phyloP scores from a whole-genome alignment of 1,140 invertebrate genomes.

The Anastatus disparis region DNA sequence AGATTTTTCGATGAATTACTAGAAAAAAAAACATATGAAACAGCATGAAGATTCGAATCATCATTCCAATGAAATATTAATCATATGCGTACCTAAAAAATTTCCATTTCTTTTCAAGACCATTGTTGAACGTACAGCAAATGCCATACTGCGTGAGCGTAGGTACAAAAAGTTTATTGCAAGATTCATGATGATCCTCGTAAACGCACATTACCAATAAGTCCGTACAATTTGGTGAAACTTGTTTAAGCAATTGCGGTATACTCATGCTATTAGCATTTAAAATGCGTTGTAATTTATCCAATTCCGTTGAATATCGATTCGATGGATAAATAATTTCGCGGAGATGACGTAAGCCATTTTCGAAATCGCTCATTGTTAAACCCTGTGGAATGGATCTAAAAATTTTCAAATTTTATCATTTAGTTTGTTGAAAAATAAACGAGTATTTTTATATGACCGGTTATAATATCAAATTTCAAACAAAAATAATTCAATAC shows the following conservation, averaged over 20 bases:
- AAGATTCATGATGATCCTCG: conserved; percentile 31
- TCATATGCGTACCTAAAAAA: background rate
- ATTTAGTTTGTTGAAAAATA: too few species aligned
- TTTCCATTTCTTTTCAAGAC: background rate
- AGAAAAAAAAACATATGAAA: too few species aligned
- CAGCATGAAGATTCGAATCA: too few species aligned
- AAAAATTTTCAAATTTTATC: background rate
- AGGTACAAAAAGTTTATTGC: conserved; percentile 27
- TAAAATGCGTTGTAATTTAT: conserved; percentile 41
- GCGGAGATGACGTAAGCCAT: conserved; percentile 37
- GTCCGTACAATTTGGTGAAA: conserved; percentile 44
- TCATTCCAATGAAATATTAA: too few species aligned
- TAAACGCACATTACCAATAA: conserved; percentile 39
- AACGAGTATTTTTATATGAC: too few species aligned
- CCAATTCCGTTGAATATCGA: conserved; percentile 22
- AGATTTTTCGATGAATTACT: background rate
- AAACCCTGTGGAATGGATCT: conserved; percentile 39
- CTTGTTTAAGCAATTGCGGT: conserved; percentile 29
- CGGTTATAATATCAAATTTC: background rate
- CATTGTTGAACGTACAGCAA: conserved; percentile 47
- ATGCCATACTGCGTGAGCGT: conserved; percentile 38
- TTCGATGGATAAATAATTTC: conserved; percentile 39
- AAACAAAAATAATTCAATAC: background rate
- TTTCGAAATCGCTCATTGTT: conserved; percentile 28
- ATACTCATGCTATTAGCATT: conserved; percentile 38